Conservation (phyloP, 2,888 invertebrate genomes). For the Eilema caniola region DNA sequence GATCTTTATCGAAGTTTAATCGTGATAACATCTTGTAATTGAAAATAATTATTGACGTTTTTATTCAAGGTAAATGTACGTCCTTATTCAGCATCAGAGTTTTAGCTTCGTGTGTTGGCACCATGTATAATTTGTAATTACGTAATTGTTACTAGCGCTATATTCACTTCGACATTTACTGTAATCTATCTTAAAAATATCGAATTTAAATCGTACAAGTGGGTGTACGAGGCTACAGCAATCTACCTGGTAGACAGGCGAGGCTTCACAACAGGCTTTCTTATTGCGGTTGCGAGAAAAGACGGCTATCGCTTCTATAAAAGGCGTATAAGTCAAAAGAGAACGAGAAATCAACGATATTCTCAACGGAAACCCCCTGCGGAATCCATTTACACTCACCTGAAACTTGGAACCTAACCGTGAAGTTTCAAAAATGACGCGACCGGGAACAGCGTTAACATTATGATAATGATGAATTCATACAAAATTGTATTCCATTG, state of each 20-base stretch:
- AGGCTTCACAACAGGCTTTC: not conserved
- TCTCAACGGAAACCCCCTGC: too few species aligned
- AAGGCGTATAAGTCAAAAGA: not conserved
- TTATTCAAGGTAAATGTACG: slow-evolving; percentile 62
- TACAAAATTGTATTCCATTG: slow-evolving; percentile 34
- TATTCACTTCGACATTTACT: slow-evolving; percentile 26
- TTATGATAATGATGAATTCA: slow-evolving; percentile 13
- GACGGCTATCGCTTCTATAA: not conserved
- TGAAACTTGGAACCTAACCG: too few species aligned
- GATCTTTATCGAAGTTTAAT: slow-evolving; percentile 30
- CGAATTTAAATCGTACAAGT: slow-evolving; percentile 13
- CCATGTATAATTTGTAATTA: slow-evolving; percentile 60
- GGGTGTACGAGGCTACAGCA: not conserved
- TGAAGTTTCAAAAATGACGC: not conserved
- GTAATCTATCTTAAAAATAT: slow-evolving; percentile 28
- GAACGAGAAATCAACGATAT: not conserved
- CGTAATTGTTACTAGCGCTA: slow-evolving; percentile 37
- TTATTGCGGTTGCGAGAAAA: not conserved
- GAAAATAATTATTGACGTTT: slow-evolving; percentile 62
- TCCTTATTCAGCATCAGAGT: slow-evolving; percentile 58
- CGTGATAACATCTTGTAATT: slow-evolving; percentile 60
- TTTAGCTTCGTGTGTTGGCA: slow-evolving; percentile 51
- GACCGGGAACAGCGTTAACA: not conserved
- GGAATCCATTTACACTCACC: too few species aligned
- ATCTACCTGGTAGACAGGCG: not conserved